Conservation (phyloP, 2,888 invertebrate species). For the Drosophila kuntzei region DNA sequence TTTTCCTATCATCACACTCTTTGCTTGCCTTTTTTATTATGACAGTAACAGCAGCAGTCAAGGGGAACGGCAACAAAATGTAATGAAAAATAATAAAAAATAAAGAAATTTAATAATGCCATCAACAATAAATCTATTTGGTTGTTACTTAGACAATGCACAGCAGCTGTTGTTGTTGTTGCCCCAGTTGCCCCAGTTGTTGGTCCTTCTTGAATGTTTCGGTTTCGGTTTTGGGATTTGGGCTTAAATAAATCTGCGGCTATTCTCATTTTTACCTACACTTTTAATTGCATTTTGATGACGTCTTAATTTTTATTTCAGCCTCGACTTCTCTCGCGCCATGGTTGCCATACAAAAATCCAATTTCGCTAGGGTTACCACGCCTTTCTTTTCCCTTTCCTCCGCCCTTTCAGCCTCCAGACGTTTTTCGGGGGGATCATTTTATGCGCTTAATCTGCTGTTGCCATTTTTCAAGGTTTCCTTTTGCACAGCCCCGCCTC, state of each 20-base stretch:
- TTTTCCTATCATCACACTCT: slow-evolving; percentile 51
- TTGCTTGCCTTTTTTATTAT: slow-evolving; percentile 54
- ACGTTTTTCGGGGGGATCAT: slow-evolving; percentile 32
- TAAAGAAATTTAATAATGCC: slow-evolving; percentile 79
- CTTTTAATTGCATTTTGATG: slow-evolving; percentile 81
- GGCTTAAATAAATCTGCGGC: slow-evolving; percentile 77
- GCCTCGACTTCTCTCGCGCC: slow-evolving; percentile 20
- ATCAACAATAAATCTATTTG: slow-evolving; percentile 82
- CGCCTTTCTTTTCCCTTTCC: neutral
- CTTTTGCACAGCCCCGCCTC: slow-evolving; percentile 2
- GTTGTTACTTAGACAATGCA: slow-evolving; percentile 60
- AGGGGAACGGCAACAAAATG: slow-evolving; percentile 14
- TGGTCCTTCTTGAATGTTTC: slow-evolving; percentile 35
- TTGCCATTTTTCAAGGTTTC: slow-evolving; percentile 76
- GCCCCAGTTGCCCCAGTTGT: slow-evolving; percentile 1
- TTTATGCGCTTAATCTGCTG: slow-evolving; percentile 79
- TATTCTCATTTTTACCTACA: slow-evolving; percentile 76
- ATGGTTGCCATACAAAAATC: slow-evolving; percentile 32
- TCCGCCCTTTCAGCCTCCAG: slow-evolving; percentile 1
- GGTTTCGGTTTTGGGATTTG: slow-evolving; percentile 32
- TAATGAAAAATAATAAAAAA: slow-evolving; percentile 42
- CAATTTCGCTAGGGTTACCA: slow-evolving; percentile 48
- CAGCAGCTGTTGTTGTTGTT: slow-evolving; percentile 27
- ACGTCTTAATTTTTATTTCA: slow-evolving; percentile 80
- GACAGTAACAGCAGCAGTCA: slow-evolving; percentile 42